Conservation (phyloP, 1,140 invertebrate genomes). For the Zophobas morio region DNA sequence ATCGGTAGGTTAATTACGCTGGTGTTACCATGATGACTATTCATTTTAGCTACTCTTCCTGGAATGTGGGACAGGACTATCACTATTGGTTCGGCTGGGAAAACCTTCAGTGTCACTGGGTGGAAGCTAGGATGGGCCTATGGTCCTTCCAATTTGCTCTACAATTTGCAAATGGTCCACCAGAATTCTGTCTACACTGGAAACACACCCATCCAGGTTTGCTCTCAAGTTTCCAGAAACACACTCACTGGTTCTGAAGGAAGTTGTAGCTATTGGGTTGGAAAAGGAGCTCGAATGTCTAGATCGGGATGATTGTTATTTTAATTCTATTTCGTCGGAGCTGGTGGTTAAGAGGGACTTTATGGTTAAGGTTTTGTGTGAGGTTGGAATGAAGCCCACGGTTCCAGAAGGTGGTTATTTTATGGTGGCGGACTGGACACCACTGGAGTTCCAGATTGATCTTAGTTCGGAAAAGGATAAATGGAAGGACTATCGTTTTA, state of each 20-base stretch:
- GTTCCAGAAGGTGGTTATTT: constrained; percentile 99
- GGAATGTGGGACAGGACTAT: constrained; percentile 99
- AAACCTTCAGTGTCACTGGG: constrained; percentile 97
- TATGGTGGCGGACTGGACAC: constrained; percentile 94
- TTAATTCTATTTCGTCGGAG: constrained; percentile 83
- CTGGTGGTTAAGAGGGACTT: constrained; percentile 88
- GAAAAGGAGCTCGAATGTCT: constrained; percentile 86
- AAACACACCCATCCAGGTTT: constrained; percentile 84
- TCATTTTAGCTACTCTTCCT: constrained; percentile 85
- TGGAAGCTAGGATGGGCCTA: constrained; percentile 99
- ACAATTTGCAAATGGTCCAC: constrained; percentile 89
- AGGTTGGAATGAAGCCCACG: constrained; percentile 91
- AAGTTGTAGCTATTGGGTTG: constrained; percentile 92
- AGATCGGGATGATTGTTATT: constrained; percentile 87
- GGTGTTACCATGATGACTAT: too few species aligned
- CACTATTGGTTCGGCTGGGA: constrained; percentile 97
- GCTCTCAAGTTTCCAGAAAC: background rate
- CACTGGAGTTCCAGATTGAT: constrained; percentile 76
- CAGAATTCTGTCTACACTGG: constrained; percentile 90
- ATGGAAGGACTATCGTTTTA: constrained; percentile 92
- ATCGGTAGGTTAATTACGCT: too few species aligned
- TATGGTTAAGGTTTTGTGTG: constrained; percentile 82
- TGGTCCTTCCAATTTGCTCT: constrained; percentile 85
- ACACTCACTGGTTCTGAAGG: constrained; percentile 65
- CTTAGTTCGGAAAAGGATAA: constrained; percentile 78